Base-by-base conservation (phyloP, 2,888 invertebrate species). In the Oligia latruncula region DNA sequence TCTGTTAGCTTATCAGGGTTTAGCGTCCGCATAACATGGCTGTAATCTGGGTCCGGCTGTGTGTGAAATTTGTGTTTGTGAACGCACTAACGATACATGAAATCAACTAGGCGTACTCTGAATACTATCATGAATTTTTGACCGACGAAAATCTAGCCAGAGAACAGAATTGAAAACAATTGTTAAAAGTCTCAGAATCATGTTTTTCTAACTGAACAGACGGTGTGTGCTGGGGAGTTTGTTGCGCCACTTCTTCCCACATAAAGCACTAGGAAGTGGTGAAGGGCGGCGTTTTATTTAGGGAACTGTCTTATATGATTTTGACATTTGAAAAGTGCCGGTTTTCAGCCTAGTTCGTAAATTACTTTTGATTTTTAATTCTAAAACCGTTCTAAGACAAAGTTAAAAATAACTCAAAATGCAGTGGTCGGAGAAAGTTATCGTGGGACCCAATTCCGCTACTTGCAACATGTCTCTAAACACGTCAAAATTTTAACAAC, bases 1-100 rank as follows among this genome's bases (percentile, higher is more conserved):
- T 73, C 13, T 68, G 62, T 23, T 62, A 20, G 46, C 60, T 82
- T 82, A 81, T 82, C 82, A 9, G 46, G 15, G 71, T 76, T 71
- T 81, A 71, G 65, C 52, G 52, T 82, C 60, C 76, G 52, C 66
- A 17, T 29, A 52, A 29, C 65, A 66, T 66, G 20, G n/a, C 15
- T 43, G 62, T 35, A 60, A 71, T 81, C 70, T 60, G 13, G 20
- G 2, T 35, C 20, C 8, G 9, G 15, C 40, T 40, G 29, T 13
- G n/a, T 13, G 49, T 29, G 8, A 6, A 23, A 43, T 55, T 70
- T 55, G 9, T 52, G 20, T 73, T 80, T 35, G 29, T 73, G 43
- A 80, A 71, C 64, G 9, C 9, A 65, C 29, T 65, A 23, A 13
- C 17, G n/a, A 52, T 64, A 64, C 35, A 49, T 4, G 17, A 17